A percentile compares a stretch with the other conserved stretches of the same genome.
Conservation (phyloP, 2,113 vertebrate genomes). For the Zosterops pallidus region DNA sequence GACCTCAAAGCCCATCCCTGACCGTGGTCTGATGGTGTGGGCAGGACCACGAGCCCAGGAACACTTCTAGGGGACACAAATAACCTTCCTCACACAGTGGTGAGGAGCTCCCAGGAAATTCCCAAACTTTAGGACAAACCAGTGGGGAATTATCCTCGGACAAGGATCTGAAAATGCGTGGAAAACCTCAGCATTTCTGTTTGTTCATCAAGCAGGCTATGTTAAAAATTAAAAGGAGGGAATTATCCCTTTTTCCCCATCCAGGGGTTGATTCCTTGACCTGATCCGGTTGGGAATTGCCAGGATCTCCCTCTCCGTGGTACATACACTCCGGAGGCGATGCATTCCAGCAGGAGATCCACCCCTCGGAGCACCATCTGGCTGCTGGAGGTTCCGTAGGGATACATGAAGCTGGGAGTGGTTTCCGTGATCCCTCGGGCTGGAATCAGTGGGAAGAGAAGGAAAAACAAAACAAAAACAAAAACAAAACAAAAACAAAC, state of each 20-base stretch:
- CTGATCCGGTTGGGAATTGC: fast-evolving
- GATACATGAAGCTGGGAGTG: slow-evolving; percentile 90
- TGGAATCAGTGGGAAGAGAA: slow-evolving; percentile 69
- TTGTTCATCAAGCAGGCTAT: not conserved
- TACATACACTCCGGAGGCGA: slow-evolving; percentile 95
- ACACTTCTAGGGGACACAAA: not conserved
- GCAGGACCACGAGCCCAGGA: not conserved
- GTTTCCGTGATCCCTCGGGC: slow-evolving; percentile 87
- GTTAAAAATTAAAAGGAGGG: not conserved
- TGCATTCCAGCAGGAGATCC: slow-evolving; percentile 92
- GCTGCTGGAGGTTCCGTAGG: slow-evolving; percentile 84
- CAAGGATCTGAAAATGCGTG: not conserved
- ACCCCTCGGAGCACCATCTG: slow-evolving; percentile 93
- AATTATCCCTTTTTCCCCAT: fast-evolving
- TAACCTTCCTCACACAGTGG: fast-evolving
- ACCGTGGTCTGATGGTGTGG: fast-evolving
- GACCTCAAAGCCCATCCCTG: not conserved
- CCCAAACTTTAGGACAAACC: not conserved
- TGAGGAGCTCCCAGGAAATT: not conserved
- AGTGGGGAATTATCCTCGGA: not conserved
- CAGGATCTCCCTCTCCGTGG: fast-evolving
- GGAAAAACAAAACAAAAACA: not conserved
- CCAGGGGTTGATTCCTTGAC: not conserved
- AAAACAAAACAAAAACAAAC: not conserved
- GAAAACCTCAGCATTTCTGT: not conserved